Conservation (phyloP, 1,140 invertebrate species). For the Subanguina moxae region DNA sequence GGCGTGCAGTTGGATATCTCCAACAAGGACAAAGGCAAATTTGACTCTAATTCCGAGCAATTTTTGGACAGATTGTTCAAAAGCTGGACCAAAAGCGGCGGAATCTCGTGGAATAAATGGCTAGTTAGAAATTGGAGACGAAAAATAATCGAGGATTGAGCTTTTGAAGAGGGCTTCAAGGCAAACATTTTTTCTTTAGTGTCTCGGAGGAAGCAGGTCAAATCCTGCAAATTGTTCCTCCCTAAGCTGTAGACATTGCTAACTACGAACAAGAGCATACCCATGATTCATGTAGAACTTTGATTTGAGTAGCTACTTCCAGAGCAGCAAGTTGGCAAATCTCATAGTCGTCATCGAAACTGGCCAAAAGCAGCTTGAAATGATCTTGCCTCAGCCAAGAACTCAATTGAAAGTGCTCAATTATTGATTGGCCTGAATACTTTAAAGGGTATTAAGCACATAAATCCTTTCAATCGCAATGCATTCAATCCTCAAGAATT, state of each 20-base stretch:
- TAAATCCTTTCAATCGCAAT: too few relatives aligned
- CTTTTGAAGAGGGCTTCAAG: neutral
- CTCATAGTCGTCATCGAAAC: conserved; percentile 29
- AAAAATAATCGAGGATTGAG: neutral
- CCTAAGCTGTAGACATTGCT: too few relatives aligned
- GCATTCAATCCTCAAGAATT: too few relatives aligned
- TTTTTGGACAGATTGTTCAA: too few relatives aligned
- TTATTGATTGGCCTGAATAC: conserved; percentile 6
- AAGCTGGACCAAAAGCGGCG: too few relatives aligned
- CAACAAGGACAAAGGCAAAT: too few relatives aligned
- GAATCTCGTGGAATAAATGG: too few relatives aligned
- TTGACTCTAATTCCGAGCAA: too few relatives aligned
- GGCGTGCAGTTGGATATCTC: too few relatives aligned
- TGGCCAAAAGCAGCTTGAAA: conserved; percentile 8
- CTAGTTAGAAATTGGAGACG: neutral
- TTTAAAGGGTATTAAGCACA: too few relatives aligned
- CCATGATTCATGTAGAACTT: neutral
- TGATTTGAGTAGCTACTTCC: conserved; percentile 11
- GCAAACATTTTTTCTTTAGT: neutral
- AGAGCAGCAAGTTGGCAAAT: conserved; percentile 22
- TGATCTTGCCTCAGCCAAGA: neutral
- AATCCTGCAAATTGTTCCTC: too few relatives aligned
- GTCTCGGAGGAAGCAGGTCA: neutral
- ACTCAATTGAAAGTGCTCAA: neutral
- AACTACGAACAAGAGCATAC: too few relatives aligned